Percentiles rank a stretch among this genome's conserved stretches.
These are phyloP conservation scores for Scaptomyza reducta DNA, from an alignment of 2,888 invertebrate species.

Conservation along the genomic window DNA sequence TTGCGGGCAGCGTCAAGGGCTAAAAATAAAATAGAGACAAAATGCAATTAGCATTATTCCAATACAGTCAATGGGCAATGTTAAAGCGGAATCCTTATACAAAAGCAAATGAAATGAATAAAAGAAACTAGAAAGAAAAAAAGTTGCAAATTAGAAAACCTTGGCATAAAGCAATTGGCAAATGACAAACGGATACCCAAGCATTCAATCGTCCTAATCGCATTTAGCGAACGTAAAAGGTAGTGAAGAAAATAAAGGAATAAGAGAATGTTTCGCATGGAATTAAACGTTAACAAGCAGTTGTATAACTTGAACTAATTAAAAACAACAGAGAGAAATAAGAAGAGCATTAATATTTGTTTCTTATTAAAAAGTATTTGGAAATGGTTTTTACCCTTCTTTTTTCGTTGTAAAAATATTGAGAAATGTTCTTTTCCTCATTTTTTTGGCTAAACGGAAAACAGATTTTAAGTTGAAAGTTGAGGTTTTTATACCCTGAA, in stretches of 20 bases:
- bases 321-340: no score
- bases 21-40: conserved; percentile 3
- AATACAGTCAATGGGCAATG: conserved; percentile 10
- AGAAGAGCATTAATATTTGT: no score
- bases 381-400: no score
- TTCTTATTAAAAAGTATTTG: no score
- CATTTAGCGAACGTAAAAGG: conserved; percentile 38
- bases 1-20: conserved; percentile 49
- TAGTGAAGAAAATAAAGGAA: not conserved
- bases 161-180: conserved; percentile 26
- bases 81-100: conserved; percentile 43
- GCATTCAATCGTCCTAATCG: conserved; percentile 39
- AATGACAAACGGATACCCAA: conserved; percentile 35
- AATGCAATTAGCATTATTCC: conserved; percentile 16
- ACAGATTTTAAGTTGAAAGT: no score
- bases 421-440: no score
- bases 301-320: no score
- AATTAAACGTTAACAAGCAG: not conserved
- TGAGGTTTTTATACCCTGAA: no score
- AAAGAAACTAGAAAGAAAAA: not conserved
- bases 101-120: not conserved
- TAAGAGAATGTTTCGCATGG: conserved; percentile 15
- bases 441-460: no score
- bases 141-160: conserved; percentile 2
- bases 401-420: no score